Evolutionary conservation across 2,888 invertebrate genomes (phyloP), one percentile per base, ranked within the genome.

Genomic region (Microctonus hyperodae): DNA sequence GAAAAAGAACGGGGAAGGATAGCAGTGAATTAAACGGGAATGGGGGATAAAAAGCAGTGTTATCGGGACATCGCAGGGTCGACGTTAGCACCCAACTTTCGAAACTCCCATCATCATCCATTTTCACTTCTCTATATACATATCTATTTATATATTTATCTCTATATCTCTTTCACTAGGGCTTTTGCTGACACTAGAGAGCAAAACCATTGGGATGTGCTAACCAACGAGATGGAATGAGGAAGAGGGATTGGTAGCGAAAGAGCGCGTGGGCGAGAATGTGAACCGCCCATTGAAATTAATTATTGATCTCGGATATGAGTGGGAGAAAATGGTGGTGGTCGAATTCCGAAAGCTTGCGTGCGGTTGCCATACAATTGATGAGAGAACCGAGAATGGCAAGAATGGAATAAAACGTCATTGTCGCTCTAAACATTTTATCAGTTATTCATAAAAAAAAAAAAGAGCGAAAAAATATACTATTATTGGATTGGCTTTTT

Each of bases 251-350:
- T 63, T 69, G 71, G 74, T 50, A 44, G 44, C 44, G 44, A 16
- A 44, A 44, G 6, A 16, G 44, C 44, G n/a, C 16, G 44, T 9
- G 9, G 16, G 44, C 44, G n/a, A 44, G 44, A n/a, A 44, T 44
- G 44, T 44, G 44, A 44, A 44, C 44, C 44, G 44, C 44, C 76
- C 80, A 71, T 76, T 76, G 75, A 81, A 82, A 82, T 82, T 82
- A 82, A 82, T 83, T 83, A 83, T 81, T 79, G 79, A 82, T 83
- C 83, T 82, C 82, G 81, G 82, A 83, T 83, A 80, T 2, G 44
- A 44, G 44, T 3, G 3, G 7, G 28, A 5, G 7, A 7, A 28
- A 7, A 7, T 28, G 7, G 28, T 5, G 28, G 28, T 28, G 28
- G 28, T 1, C 16, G 44, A 16, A 44, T 44, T 44, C 16, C 44